phyloP scores from a whole-genome alignment of 64 coral and sea anemone genomes.

The Astreopora myriophthalma region DNA sequence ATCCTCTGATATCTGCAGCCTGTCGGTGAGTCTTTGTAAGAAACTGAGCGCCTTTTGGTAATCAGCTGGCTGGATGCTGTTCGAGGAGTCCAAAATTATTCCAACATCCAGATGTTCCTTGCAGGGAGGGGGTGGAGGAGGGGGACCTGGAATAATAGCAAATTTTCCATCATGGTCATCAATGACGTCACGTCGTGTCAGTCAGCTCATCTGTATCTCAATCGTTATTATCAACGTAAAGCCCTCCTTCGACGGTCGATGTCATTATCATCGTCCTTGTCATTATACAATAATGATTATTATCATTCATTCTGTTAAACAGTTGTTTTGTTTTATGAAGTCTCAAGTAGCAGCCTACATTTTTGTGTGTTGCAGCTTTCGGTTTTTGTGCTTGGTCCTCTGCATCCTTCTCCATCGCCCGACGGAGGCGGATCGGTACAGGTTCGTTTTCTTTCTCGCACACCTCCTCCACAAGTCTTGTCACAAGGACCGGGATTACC shows the following conservation, averaged over 20 bases:
- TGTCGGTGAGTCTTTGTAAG: background rate
- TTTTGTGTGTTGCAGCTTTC: conserved; percentile 46
- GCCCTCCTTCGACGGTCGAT: too few relatives aligned
- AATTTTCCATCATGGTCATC: background rate
- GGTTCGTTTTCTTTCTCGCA: background rate
- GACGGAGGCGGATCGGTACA: conserved; percentile 33
- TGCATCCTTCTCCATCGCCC: background rate
- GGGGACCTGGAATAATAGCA: background rate
- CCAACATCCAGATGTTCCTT: conserved; percentile 35
- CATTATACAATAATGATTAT: too few relatives aligned
- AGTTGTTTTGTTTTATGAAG: too few relatives aligned
- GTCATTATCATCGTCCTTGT: background rate
- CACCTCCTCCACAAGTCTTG: conserved; percentile 59
- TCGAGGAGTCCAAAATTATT: conserved; percentile 17
- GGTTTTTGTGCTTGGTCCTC: background rate
- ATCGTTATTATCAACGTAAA: too few relatives aligned
- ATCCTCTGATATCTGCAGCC: background rate
- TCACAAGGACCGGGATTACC: conserved; percentile 24
- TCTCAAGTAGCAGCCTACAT: background rate
- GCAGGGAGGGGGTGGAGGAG: background rate
- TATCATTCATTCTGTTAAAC: too few relatives aligned
- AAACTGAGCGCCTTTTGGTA: background rate
- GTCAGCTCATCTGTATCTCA: too few relatives aligned
- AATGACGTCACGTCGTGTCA: too few relatives aligned
- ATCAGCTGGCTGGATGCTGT: background rate